A percentile compares a stretch with the other conserved stretches of the same genome.
phyloP scores from a whole-genome alignment of 2,888 invertebrate genomes.

The Drosophila koepferae region DNA sequence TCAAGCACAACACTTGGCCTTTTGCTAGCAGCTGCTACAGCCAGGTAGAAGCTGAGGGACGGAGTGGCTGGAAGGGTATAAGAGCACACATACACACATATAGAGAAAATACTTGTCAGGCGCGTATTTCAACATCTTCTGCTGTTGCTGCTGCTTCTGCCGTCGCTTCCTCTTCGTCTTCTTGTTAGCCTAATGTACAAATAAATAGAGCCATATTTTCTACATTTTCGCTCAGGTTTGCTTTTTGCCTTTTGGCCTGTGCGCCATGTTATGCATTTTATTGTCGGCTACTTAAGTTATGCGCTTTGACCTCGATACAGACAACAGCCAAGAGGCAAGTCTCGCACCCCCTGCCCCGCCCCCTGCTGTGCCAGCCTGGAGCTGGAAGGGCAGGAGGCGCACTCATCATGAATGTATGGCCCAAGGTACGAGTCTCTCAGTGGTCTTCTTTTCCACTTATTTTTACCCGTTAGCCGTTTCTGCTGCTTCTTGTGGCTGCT shows the following conservation, averaged over 20 bases:
- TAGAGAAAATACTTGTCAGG: slow-evolving; percentile 33
- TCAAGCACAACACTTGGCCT: slow-evolving; percentile 78
- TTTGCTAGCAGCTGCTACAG: slow-evolving; percentile 67
- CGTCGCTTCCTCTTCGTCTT: not conserved
- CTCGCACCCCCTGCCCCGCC: not conserved
- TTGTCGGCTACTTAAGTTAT: slow-evolving; percentile 81
- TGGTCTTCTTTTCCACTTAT: slow-evolving; percentile 23
- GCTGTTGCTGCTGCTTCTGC: not conserved
- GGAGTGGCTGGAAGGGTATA: not conserved
- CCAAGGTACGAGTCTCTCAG: slow-evolving; percentile 39
- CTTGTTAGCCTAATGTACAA: slow-evolving; percentile 68
- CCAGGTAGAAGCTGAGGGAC: slow-evolving; percentile 50
- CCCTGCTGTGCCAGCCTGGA: not conserved
- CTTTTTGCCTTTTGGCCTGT: slow-evolving; percentile 49
- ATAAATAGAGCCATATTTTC: slow-evolving; percentile 76
- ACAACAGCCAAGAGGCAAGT: slow-evolving; percentile 40
- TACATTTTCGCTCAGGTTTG: slow-evolving; percentile 63
- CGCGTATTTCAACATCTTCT: slow-evolving; percentile 47
- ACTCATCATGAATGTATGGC: slow-evolving; percentile 55
- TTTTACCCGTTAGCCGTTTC: slow-evolving; percentile 23
- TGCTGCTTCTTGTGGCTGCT: not conserved
- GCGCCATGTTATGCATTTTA: slow-evolving; percentile 76
- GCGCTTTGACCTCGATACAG: slow-evolving; percentile 78
- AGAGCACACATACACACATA: slow-evolving; percentile 20
- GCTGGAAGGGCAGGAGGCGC: slow-evolving; percentile 7